These are phyloP conservation scores for Lysandra coridon DNA, from an alignment of 2,888 invertebrate species.

Conservation along the genomic window DNA sequence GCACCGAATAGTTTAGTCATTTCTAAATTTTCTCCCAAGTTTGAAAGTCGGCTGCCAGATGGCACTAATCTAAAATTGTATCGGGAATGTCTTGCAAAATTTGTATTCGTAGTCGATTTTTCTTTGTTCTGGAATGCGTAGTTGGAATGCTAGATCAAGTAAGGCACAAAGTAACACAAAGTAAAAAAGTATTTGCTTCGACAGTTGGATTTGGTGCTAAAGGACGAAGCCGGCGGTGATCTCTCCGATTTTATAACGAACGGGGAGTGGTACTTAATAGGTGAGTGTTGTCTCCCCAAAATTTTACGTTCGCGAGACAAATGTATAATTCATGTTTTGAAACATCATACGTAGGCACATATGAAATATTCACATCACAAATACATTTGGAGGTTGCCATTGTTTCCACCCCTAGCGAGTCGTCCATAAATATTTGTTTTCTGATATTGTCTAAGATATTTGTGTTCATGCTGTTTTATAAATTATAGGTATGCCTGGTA, in stretches of 20 bases:
- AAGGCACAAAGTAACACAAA: not conserved
- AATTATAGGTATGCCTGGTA: conserved; percentile 91
- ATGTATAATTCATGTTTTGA: not conserved
- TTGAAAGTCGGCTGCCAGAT: not conserved
- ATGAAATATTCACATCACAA: conserved; percentile 2
- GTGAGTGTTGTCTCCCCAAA: conserved; percentile 78
- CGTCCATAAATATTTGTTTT: conserved; percentile 5
- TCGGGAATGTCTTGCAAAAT: not conserved
- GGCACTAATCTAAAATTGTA: not conserved
- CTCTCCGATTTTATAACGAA: conserved; percentile 98
- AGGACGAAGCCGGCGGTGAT: conserved; percentile 96
- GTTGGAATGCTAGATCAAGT: conserved; percentile 24
- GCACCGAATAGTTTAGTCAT: not conserved
- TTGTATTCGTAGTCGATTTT: not conserved
- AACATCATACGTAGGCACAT: not conserved
- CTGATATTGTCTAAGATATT: not conserved
- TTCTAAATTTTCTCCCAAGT: not conserved
- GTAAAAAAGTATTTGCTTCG: conserved; percentile 49
- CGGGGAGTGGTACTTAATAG: conserved; percentile 99
- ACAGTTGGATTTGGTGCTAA: conserved; percentile 97
- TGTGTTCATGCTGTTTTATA: conserved; percentile 5
- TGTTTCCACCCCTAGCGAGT: not conserved
- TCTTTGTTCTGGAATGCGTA: conserved; percentile 25
- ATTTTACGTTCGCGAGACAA: not conserved
- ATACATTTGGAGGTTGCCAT: conserved; percentile 2